Evolutionary conservation across 2,113 vertebrate species (phyloP), one percentile per base, ranked within the genome.

Genomic region (Elgaria multicarinata): DNA sequence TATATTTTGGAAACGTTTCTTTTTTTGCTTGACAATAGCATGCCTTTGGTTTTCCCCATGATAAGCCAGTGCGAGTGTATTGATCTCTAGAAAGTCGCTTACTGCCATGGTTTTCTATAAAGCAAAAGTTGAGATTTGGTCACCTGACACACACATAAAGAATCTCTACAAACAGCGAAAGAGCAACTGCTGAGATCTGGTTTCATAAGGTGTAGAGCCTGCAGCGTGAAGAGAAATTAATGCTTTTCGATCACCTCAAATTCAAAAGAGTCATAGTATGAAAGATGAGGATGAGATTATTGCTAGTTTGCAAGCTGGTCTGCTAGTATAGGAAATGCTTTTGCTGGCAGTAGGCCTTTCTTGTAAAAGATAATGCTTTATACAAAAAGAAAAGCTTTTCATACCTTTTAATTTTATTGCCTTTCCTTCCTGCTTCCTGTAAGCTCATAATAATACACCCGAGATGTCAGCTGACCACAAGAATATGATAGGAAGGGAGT

Each of bases 221-320:
- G 85, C 89, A 13, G 20, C 39, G 53, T 87, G 88, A 94, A 95
- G 89, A 88, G 67, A 92, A 87, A 71, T 89, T 89, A 86, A 93
- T 92, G 87, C 84, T 94, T 94, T 95, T 95, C 94, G 77, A 94
- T 95, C 82, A 26, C 76, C 95, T 77, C 74, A 93, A 33, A 93
- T 93, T 95, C 94, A 93, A 95, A 96, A 95, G 83, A 94, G 87
- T 89, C 85, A 81, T 92, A 93, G 89, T 89, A 95, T 86, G 94
- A 91, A 94, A 95, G 90, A 90, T 89, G 92, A 94, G 92, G 94
- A 89, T 77, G 64, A 94, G 81, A 92, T 55, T 50, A 66, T 91
- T 93, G 84, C 85, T 90, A 94, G 91, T 93, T 91, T 95, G 62
- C 94, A 64, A 90, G 90, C 86, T 95, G 83, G 91, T 95, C 92